phyloP scores from a whole-genome alignment of 2,888 invertebrate genomes.

The Hemicrepidius hirtus region DNA sequence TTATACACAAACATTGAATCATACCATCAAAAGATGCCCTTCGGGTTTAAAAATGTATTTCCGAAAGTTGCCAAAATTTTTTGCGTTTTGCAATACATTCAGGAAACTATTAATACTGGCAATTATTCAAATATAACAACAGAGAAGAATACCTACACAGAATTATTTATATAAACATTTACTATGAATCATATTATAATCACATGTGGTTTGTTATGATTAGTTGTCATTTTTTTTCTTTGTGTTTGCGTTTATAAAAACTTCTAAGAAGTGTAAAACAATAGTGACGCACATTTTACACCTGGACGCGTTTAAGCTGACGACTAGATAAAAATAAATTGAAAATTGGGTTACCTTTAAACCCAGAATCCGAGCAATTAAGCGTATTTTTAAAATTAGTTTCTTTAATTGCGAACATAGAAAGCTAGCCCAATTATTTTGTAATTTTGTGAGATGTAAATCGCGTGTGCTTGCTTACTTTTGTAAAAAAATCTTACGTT shows the following conservation, averaged over 20 bases:
- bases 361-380: slow-evolving; percentile 10
- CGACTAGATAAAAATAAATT: slow-evolving; percentile 21
- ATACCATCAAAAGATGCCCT: slow-evolving; percentile 1
- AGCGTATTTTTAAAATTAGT: slow-evolving; percentile 22
- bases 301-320: neutral
- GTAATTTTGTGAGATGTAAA: slow-evolving; percentile 13
- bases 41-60: neutral
- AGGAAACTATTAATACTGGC: slow-evolving; percentile 12
- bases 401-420: slow-evolving; percentile 13
- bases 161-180: slow-evolving; percentile 37
- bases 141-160: neutral
- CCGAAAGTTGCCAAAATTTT: slow-evolving; percentile 1
- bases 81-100: slow-evolving; percentile 27
- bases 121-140: slow-evolving; percentile 24
- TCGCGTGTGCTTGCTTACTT: slow-evolving; percentile 20
- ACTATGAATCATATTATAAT: slow-evolving; percentile 38
- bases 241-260: neutral
- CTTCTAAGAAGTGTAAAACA: slow-evolving; percentile 18
- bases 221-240: slow-evolving; percentile 46
- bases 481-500: neutral
- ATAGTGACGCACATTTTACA: slow-evolving; percentile 16
- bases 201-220: slow-evolving; percentile 46
- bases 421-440: slow-evolving; percentile 18
- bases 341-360: slow-evolving; percentile 29
- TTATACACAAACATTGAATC: neutral